Evolutionary conservation across 2,888 invertebrate species (phyloP), one percentile per base, ranked within the genome.

Genomic region (Catocala sponsa): DNA sequence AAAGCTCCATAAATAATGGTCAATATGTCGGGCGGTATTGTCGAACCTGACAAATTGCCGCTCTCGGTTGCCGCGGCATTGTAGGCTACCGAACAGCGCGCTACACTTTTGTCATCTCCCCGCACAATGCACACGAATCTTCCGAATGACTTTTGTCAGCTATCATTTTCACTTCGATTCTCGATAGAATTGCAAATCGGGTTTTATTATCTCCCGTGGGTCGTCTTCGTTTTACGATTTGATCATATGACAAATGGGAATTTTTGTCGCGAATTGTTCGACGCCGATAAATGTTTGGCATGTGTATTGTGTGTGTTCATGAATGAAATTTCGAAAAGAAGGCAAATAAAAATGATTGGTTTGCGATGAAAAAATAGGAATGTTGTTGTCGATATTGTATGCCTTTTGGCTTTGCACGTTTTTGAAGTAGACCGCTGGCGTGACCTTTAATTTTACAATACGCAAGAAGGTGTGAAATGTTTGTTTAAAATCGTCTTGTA

Each of bases 21-120:
- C 94, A 93, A 93, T 94, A 92, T 90, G 92, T 91, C 94, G 91
- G 79, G 83, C 85, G 79, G 90, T 78, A 91, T 94, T 94, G 94
- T 94, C 92, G 92, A 92, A 86, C 80, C 87, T 94, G 94, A 94
- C 94, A 94, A 94, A 94, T 94, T 94, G 89, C 91, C 83, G 81
- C 83, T 87, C 89, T 89, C 88, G 89, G 89, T 87, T 82, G 89
- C 91, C 88, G 90, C 89, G 86, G 85, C 87, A 90, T 93, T 92
- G 94, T 93, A 85, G 81, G 85, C 90, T 87, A 85, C 90, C 83
- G 88, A 85, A 82, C 85, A 82, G 79, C 83, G 83, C 77, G 74
- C 61, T 76, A 83, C 79, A 81, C 88, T 86, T 88, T 91, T 91
- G 90, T 91, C 81, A 81, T 79, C 76, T 73, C 80, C 72, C 80